Conservation (phyloP, 2,797 vertebrate species). For the Lacerta bilineata region DNA sequence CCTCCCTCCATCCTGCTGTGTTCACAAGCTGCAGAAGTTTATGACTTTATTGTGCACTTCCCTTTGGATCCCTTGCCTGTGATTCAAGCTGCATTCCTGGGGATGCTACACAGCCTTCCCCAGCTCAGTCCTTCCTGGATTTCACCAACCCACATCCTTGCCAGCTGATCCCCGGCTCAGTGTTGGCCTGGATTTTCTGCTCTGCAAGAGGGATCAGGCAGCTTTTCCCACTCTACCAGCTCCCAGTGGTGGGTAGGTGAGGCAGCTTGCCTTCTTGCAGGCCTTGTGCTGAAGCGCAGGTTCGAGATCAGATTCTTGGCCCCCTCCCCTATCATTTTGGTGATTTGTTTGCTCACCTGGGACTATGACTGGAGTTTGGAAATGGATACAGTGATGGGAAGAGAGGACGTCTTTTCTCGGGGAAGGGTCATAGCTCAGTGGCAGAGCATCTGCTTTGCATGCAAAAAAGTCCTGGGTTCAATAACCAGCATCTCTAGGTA, state of each 20-base stretch:
- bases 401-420: too few relatives aligned
- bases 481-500: too few relatives aligned
- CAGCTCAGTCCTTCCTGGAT: neutral
- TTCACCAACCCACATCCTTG: neutral
- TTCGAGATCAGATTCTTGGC: constrained; percentile 38
- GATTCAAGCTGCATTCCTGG: neutral
- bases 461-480: too few relatives aligned
- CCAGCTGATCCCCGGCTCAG: constrained; percentile 17
- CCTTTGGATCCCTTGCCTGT: constrained; percentile 13
- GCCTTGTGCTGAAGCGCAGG: constrained; percentile 13
- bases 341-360: neutral
- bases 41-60: neutral
- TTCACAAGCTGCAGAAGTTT: rapidly evolving
- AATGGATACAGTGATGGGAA: too few relatives aligned
- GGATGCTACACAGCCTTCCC: neutral
- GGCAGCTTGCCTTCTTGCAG: constrained; percentile 18
- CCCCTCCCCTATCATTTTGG: constrained; percentile 10
- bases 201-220: constrained; percentile 47
- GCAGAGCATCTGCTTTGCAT: too few relatives aligned
- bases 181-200: constrained; percentile 20
- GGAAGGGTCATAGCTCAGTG: too few relatives aligned
- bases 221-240: constrained; percentile 44
- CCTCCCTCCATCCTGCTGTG: neutral
- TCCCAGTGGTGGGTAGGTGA: constrained; percentile 57
- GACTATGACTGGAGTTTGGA: too few relatives aligned